Conservation (phyloP, 2,888 invertebrate species). For the Epistrophella euchroma region DNA sequence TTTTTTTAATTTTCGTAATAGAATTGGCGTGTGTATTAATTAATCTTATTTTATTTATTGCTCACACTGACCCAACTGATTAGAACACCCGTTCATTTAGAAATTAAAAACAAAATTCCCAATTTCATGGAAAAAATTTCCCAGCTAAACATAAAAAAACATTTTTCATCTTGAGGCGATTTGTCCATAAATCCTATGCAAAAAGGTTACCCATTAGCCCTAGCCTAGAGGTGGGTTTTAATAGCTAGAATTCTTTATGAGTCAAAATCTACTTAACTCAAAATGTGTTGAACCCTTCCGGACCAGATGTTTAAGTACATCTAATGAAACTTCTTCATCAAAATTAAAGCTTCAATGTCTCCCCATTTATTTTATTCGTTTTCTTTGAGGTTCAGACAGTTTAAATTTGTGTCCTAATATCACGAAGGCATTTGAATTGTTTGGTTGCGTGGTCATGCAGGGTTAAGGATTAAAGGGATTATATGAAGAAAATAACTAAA, state of each 20-base stretch:
- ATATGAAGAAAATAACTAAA: background rate
- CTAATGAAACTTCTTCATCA: conserved; percentile 4
- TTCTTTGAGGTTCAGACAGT: background rate
- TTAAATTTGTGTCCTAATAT: background rate
- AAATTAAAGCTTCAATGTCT: conserved; percentile 6
- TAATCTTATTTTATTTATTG: no score
- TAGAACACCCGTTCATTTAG: background rate
- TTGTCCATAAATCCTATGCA: conserved; percentile 4
- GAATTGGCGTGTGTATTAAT: no score
- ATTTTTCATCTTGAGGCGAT: conserved; percentile 12
- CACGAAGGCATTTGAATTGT: background rate
- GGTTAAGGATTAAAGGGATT: background rate
- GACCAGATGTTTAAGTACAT: conserved; percentile 5
- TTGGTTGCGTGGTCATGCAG: background rate
- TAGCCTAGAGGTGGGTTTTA: background rate
- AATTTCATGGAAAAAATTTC: background rate
- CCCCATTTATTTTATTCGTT: background rate
- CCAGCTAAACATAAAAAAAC: background rate
- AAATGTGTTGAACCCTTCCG: conserved; percentile 12
- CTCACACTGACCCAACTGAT: background rate
- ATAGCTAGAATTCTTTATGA: conserved; percentile 2
- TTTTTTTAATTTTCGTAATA: no score
- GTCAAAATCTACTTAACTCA: conserved; percentile 7
- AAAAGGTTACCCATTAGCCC: conserved; percentile 12
- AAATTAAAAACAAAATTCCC: background rate